A percentile compares a stretch with the other conserved stretches of the same genome.
These are phyloP conservation scores for Ips typographus DNA, from an alignment of 1,140 invertebrate species.

Conservation along the genomic window DNA sequence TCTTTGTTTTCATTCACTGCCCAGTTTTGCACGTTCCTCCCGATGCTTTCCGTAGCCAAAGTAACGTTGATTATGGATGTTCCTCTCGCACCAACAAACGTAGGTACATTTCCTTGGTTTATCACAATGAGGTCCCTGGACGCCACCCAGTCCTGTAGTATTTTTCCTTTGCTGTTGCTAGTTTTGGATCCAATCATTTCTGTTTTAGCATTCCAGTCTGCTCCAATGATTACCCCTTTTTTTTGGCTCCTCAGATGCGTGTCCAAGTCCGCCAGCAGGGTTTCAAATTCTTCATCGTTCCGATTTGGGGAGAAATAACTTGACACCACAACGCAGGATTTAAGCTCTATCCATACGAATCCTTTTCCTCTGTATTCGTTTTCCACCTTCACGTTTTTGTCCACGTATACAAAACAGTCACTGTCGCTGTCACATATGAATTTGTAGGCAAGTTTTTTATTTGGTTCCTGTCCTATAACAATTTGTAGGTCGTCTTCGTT, in stretches of 20 bases:
- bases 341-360: constrained; percentile 11
- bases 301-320: constrained; percentile 19
- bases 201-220: constrained; percentile 22
- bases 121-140: background rate
- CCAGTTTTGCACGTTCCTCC: background rate
- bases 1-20: background rate
- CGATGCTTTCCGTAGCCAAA: background rate
- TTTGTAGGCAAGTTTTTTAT: constrained; percentile 1
- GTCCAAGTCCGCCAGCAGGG: background rate
- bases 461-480: background rate
- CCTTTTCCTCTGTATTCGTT: background rate
- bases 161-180: constrained; percentile 6
- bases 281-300: constrained; percentile 9
- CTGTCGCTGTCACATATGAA: background rate
- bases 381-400: background rate
- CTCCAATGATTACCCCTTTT: constrained; percentile 3
- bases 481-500: no score
- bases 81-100: background rate
- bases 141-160: constrained; percentile 12
- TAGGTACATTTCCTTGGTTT: background rate
- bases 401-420: background rate
- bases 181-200: constrained; percentile 1
- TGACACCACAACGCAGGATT: constrained; percentile 1
- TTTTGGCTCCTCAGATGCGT: background rate
- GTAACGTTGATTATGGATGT: constrained; percentile 5